Base-by-base conservation (phyloP, 2,888 invertebrate genomes). In the Ariolimax columbianus region DNA sequence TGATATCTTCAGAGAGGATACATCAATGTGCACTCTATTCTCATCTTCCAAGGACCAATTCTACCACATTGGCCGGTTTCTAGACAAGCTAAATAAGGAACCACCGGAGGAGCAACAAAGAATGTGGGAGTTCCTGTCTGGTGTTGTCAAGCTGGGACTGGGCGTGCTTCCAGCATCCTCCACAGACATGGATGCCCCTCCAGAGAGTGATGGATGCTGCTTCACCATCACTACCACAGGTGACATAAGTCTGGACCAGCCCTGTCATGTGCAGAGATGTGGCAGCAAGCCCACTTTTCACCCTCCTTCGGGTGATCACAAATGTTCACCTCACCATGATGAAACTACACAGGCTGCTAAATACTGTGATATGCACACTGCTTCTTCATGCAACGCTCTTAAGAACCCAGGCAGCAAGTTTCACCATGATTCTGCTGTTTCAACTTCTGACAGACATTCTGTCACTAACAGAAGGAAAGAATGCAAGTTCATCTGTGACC, bases 11-110 rank as follows among this genome's bases (percentile, higher is more conserved):
- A 43, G 7, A n/a, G 14, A n/a, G 23, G 30, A 14, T 2, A 14
- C 43, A 43, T 1, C 40, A 33, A 7, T 43, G 30, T 40, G 43
- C 26, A 82, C 82, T 40, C 72, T 82, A 1, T 82, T 82, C 59
- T 82, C 82, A 36, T 73, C 72, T 17, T 38, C 72, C 7, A 73
- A 36, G 17, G 78, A 80, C 40, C 73, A 75, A 43, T 83, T 80
- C 33, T 83, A 84, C 72, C 78, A 84, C 59, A 84, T 84, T 59
- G 78, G 84, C 1, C 30, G 84, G 19, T 84, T 84, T 63, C 36
- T 84, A 38, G 84, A 84, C 40, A 78, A 78, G n/a, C n/a, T 84
- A 6, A 55, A 40, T 1, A 47, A 78, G 23, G 84, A 84, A 55
- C 78, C 84, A 9, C 43, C 78, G 30, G 84, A 84, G 30, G n/a